Evolutionary conservation across 2,797 vertebrate genomes (phyloP).

Genomic region (Macrochelys suwanniensis): DNA sequence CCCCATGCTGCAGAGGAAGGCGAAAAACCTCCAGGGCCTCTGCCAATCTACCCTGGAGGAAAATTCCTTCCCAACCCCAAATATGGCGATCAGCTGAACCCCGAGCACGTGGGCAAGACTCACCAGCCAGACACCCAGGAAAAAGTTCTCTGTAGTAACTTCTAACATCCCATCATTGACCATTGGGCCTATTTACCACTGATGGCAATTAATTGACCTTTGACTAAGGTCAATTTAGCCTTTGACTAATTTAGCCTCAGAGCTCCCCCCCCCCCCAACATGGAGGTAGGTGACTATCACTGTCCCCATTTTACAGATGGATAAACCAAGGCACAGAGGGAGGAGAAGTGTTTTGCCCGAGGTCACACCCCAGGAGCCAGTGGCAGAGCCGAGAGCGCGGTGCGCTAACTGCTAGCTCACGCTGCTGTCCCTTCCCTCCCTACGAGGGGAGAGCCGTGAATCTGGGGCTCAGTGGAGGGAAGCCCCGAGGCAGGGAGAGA

Average conservation of each 20-base stretch:
- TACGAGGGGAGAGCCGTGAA: not conserved
- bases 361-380: not conserved
- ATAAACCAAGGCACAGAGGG: not conserved
- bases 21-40: too few species aligned
- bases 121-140: too few species aligned
- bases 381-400: not conserved
- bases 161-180: too few species aligned
- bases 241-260: not conserved
- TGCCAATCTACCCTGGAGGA: too few species aligned
- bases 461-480: not conserved
- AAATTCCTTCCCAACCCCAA: too few species aligned
- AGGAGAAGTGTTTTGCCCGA: not conserved
- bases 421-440: conserved; percentile 29
- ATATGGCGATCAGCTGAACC: too few species aligned
- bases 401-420: not conserved
- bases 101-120: too few species aligned
- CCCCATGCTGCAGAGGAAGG: too few species aligned
- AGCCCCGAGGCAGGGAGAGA: not conserved
- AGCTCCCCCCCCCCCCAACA: accelerated
- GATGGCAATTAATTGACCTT: too few species aligned
- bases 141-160: too few species aligned
- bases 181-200: too few species aligned
- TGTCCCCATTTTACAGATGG: not conserved
- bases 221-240: too few species aligned
- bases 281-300: not conserved